A percentile compares a stretch with the other conserved stretches of the same genome.
Evolutionary conservation across 2,888 invertebrate species (phyloP).

Genomic region (Eupithecia subfuscata): DNA sequence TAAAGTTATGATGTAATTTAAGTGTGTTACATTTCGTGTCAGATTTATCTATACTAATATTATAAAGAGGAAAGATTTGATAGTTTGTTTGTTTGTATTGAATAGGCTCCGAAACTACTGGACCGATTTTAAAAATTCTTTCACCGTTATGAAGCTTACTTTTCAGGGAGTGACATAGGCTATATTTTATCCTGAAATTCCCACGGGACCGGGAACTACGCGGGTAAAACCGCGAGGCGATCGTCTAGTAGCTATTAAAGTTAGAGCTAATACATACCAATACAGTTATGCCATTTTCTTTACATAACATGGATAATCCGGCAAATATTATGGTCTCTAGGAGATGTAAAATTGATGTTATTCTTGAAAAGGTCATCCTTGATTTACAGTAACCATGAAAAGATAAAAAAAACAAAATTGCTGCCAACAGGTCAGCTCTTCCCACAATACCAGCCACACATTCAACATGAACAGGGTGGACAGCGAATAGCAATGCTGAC

Average conservation of each 20-base stretch:
- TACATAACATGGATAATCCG: slow-evolving; percentile 91
- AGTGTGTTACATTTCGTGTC: not conserved
- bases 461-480: slow-evolving; percentile 97
- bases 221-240: no score
- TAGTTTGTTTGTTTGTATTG: no score
- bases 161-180: no score
- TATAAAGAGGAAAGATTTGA: no score
- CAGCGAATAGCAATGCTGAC: slow-evolving; percentile 90
- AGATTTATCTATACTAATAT: no score
- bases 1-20: not conserved
- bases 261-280: slow-evolving; percentile 83
- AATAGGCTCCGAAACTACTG: no score
- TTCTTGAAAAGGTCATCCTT: slow-evolving; percentile 42
- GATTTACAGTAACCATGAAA: slow-evolving; percentile 86
- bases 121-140: no score
- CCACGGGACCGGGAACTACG: no score
- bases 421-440: slow-evolving; percentile 94
- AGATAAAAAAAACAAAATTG: slow-evolving; percentile 89
- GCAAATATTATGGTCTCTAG: slow-evolving; percentile 72
- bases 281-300: slow-evolving; percentile 96
- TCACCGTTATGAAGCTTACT: no score
- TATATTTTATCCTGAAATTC: no score
- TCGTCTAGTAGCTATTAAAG: not conserved
- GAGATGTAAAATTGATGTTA: slow-evolving; percentile 22
- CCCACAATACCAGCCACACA: slow-evolving; percentile 97